Evolutionary conservation across 2,113 vertebrate species (phyloP).

Genomic region (Rhinopomastus cyanomelas): DNA sequence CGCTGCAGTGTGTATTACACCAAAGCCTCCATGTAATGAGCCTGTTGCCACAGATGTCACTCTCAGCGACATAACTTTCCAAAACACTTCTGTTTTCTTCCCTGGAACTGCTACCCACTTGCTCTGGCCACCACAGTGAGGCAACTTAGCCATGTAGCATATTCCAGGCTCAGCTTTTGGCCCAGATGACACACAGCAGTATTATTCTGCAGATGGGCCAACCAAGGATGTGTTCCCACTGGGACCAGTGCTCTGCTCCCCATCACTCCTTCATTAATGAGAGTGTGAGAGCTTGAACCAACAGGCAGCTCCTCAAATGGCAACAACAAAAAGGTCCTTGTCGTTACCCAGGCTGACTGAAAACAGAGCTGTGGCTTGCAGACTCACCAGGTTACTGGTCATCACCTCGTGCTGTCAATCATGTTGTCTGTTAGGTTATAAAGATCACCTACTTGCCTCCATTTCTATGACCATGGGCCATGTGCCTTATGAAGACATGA

Average conservation of each 20-base stretch:
- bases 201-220: conserved; percentile 28
- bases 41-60: background rate
- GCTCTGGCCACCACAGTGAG: background rate
- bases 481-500: background rate
- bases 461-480: background rate
- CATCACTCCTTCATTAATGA: background rate
- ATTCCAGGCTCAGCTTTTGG: conserved; percentile 1
- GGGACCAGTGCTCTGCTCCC: background rate
- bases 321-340: conserved; percentile 32
- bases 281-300: background rate
- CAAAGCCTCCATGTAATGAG: background rate
- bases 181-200: background rate
- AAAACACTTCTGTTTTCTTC: conserved; percentile 5
- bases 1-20: background rate
- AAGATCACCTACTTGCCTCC: background rate
- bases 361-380: background rate
- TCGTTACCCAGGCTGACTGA: background rate
- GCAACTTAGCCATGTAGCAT: background rate
- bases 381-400: background rate
- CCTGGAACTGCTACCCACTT: background rate
- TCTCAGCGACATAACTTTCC: background rate
- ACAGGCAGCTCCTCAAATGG: conserved; percentile 5
- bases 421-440: background rate
- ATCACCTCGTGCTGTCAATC: background rate
- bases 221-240: background rate